These are phyloP conservation scores for Camponotus pennsylvanicus DNA, from an alignment of 1,140 invertebrate genomes.

Conservation along the genomic window DNA sequence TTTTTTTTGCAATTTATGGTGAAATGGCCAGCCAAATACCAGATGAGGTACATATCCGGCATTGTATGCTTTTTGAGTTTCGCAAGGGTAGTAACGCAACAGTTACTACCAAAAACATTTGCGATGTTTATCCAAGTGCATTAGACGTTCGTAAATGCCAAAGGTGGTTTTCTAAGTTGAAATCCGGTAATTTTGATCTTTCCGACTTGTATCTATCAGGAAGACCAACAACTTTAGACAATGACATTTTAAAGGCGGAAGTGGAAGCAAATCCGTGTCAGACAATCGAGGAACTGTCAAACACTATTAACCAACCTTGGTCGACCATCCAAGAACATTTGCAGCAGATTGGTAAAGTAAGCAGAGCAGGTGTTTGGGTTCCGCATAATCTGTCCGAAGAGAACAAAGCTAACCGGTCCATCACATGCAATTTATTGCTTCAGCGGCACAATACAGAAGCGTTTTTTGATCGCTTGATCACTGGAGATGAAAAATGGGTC, in stretches of 20 bases:
- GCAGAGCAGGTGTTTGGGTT: slow-evolving; percentile 69
- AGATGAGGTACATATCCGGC: no score
- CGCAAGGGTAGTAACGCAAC: no score
- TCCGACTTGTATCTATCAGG: no score
- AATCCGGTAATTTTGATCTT: no score
- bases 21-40: no score
- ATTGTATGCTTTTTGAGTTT: no score
- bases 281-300: slow-evolving; percentile 35
- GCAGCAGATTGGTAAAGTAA: slow-evolving; percentile 66
- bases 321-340: slow-evolving; percentile 58
- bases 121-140: no score
- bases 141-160: no score
- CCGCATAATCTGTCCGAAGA: slow-evolving; percentile 67
- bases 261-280: slow-evolving; percentile 46
- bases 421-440: slow-evolving; percentile 63
- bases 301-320: slow-evolving; percentile 45
- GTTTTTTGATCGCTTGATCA: slow-evolving; percentile 62
- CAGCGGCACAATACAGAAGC: slow-evolving; percentile 55
- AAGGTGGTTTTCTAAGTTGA: no score
- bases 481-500: no score
- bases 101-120: no score
- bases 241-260: slow-evolving; percentile 38
- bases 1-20: no score
- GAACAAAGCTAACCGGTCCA: slow-evolving; percentile 65
- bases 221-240: neutral